Conservation (phyloP, 1,140 invertebrate genomes). For the Pseudoatta argentina region DNA sequence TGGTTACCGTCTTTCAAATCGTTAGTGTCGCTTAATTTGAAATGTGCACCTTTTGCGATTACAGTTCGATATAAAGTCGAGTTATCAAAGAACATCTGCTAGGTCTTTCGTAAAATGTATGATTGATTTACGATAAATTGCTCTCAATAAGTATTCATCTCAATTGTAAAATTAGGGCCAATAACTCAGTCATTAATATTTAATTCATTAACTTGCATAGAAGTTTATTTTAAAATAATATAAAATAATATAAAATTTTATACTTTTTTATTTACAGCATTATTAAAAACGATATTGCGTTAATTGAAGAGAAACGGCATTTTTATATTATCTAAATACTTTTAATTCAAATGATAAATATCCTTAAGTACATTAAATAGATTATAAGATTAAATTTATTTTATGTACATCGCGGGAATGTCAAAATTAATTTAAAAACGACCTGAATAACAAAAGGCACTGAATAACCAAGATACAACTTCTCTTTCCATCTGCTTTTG, state of each 20-base stretch:
- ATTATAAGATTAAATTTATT: not conserved
- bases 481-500: not conserved
- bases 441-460: not conserved
- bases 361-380: constrained; percentile 1
- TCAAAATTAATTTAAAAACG: constrained; percentile 8
- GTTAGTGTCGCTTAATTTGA: not conserved
- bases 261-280: not conserved
- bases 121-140: not conserved
- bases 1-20: constrained; percentile 4
- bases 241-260: constrained; percentile 11
- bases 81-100: not conserved
- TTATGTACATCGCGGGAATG: not conserved
- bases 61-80: not conserved
- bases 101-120: not conserved
- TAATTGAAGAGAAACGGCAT: not conserved
- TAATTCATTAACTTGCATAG: not conserved
- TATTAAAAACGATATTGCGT: not conserved
- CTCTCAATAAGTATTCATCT: not conserved
- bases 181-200: not conserved
- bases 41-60: constrained; percentile 3
- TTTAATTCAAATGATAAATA: not conserved
- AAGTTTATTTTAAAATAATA: constrained; percentile 13
- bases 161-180: not conserved
- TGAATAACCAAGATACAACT: constrained; percentile 28
- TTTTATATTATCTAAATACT: not conserved